Percentiles rank a stretch among this genome's conserved stretches.
Evolutionary conservation across 2,113 vertebrate species (phyloP).

Genomic region (Tetrao urogallus): DNA sequence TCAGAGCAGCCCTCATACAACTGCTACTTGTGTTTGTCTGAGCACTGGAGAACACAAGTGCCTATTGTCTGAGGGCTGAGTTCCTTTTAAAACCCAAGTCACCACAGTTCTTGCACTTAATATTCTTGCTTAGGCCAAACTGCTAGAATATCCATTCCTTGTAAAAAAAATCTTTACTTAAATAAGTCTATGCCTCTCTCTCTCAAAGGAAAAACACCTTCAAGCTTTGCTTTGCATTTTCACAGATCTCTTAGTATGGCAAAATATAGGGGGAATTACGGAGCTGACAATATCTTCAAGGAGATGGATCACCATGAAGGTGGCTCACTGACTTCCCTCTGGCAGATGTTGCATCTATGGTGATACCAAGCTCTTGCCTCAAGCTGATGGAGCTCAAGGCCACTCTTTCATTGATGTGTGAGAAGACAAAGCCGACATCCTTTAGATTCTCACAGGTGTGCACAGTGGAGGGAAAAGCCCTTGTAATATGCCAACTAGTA

Average conservation of each 20-base stretch:
- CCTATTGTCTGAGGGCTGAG: background rate
- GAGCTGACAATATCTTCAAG: background rate
- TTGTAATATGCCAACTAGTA: accelerated
- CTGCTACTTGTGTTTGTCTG: background rate
- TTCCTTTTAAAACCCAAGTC: background rate
- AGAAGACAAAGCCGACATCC: background rate
- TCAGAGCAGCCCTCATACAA: background rate
- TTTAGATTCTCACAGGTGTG: background rate
- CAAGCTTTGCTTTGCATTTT: background rate
- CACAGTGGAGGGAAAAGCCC: background rate
- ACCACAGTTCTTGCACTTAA: background rate
- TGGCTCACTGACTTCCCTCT: background rate
- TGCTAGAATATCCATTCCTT: background rate
- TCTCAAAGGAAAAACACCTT: background rate
- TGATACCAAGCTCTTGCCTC: background rate
- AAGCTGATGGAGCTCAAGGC: background rate
- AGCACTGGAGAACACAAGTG: background rate
- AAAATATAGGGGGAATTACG: background rate
- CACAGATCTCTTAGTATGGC: background rate
- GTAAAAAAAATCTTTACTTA: background rate
- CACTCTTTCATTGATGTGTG: background rate
- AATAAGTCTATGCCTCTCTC: background rate
- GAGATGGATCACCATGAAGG: background rate
- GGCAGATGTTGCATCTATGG: accelerated
- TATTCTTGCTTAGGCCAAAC: background rate